These are phyloP conservation scores for Heliconius sara DNA, from an alignment of 2,888 invertebrate species.

Conservation along the genomic window DNA sequence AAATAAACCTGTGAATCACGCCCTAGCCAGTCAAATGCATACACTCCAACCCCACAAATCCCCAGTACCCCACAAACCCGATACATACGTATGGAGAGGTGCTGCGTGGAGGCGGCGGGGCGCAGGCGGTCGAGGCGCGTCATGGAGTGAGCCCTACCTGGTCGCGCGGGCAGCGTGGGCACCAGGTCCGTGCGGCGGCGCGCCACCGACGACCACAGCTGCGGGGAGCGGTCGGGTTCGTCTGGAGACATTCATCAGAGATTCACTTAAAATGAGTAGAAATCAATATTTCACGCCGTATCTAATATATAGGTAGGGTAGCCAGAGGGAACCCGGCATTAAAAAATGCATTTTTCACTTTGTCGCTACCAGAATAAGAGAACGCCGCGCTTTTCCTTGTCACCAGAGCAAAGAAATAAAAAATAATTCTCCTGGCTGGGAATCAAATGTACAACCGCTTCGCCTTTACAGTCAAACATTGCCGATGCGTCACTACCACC, in stretches of 20 bases:
- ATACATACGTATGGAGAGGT: constrained; percentile 7
- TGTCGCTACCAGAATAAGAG: too few relatives aligned
- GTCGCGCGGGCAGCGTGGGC: constrained; percentile 90
- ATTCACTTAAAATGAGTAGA: background rate
- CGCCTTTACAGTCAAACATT: background rate
- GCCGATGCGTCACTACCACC: background rate
- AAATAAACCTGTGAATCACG: background rate
- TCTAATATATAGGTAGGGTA: background rate
- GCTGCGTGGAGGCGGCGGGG: constrained; percentile 45
- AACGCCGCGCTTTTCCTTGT: too few relatives aligned
- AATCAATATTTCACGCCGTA: background rate
- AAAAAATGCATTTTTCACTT: too few relatives aligned
- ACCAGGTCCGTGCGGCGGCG: constrained; percentile 95
- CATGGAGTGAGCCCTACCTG: constrained; percentile 95
- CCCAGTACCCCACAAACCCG: background rate
- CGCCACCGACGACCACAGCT: constrained; percentile 90
- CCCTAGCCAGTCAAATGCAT: background rate
- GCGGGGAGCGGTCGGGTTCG: constrained; percentile 73
- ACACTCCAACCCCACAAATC: background rate
- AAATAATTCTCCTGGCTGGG: background rate
- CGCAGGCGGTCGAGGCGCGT: constrained; percentile 90
- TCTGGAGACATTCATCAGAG: constrained; percentile 57
- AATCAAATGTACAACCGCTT: background rate
- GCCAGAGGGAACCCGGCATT: background rate
- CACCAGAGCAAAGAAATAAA: background rate